Conservation (phyloP, 2,888 invertebrate species). For the Drosophila mulleri region DNA sequence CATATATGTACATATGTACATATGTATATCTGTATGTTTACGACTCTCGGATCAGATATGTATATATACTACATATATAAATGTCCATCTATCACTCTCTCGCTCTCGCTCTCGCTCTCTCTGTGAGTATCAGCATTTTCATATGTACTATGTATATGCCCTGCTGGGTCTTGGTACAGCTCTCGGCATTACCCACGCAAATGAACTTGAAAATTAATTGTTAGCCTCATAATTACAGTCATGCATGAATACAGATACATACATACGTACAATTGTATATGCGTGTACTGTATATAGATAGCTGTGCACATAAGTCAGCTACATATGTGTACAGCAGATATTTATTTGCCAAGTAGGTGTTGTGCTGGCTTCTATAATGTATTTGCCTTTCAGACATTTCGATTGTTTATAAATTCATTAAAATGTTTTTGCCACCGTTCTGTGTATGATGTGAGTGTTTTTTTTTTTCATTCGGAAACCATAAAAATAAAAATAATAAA, state of each 20-base stretch:
- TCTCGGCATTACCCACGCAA: constrained; percentile 62
- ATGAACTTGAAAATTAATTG: constrained; percentile 78
- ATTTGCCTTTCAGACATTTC: constrained; percentile 56
- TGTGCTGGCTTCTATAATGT: constrained; percentile 63
- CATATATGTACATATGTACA: constrained; percentile 12
- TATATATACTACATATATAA: too few relatives aligned
- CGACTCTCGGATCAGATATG: constrained; percentile 24
- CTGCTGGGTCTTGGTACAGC: constrained; percentile 53
- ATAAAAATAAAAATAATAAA: constrained; percentile 7
- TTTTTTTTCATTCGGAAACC: neutral
- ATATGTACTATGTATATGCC: constrained; percentile 24
- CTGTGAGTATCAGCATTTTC: constrained; percentile 23
- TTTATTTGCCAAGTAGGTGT: constrained; percentile 65
- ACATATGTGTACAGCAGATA: constrained; percentile 26
- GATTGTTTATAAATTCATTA: constrained; percentile 72
- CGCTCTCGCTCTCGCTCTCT: neutral
- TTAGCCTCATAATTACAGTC: constrained; percentile 60
- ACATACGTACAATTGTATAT: neutral
- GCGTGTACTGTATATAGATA: neutral
- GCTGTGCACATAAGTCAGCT: constrained; percentile 17
- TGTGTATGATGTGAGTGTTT: constrained; percentile 29
- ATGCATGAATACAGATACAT: constrained; percentile 15
- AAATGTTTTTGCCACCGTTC: constrained; percentile 32
- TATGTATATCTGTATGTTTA: constrained; percentile 16
- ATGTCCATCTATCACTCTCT: neutral